These are phyloP conservation scores for Indicator maculatus DNA, from an alignment of 2,113 vertebrate species.

Conservation along the genomic window DNA sequence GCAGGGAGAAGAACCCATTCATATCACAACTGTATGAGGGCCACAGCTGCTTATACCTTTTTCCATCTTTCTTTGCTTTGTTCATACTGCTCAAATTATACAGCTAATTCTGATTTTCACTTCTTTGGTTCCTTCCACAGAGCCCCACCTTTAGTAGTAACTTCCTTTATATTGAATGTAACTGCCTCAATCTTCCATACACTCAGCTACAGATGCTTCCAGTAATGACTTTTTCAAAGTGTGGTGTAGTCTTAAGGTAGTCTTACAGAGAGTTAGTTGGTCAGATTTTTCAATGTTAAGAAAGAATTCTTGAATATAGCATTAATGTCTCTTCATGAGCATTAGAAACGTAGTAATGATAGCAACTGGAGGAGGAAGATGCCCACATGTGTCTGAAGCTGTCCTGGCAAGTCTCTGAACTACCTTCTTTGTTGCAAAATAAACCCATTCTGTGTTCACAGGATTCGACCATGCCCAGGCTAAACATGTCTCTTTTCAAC, in stretches of 20 bases:
- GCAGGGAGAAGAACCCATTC: neutral
- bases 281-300: neutral
- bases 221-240: neutral
- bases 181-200: neutral
- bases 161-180: neutral
- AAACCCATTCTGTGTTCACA: accelerated
- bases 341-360: neutral
- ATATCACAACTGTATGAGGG: neutral
- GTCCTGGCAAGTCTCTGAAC: neutral
- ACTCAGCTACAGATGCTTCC: neutral
- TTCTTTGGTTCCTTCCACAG: neutral
- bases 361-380: neutral
- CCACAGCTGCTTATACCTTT: neutral
- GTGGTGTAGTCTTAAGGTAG: neutral
- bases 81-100: neutral
- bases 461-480: neutral
- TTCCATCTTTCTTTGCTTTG: neutral
- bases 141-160: neutral
- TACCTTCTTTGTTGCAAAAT: neutral
- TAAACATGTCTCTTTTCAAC: neutral
- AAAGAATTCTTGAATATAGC: neutral
- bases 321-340: neutral
- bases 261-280: neutral
- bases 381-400: accelerated
- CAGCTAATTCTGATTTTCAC: neutral